A percentile compares a stretch with the other conserved stretches of the same genome.
Evolutionary conservation across 2,888 invertebrate species (phyloP).

Genomic region (Folsomia candida): DNA sequence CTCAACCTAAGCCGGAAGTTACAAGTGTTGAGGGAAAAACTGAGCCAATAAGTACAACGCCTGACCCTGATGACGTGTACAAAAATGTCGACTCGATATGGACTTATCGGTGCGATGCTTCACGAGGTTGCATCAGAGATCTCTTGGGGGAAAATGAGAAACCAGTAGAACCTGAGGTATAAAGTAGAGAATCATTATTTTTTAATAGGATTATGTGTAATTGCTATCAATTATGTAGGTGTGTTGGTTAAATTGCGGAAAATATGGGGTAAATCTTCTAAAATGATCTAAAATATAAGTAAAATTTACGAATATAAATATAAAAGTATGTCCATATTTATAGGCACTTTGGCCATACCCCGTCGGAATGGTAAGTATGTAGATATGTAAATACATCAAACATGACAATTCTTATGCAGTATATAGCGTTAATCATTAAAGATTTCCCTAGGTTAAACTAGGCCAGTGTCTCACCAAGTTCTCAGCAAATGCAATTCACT

Average conservation of each 20-base stretch:
- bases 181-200: too few relatives aligned
- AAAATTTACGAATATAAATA: too few relatives aligned
- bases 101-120: not conserved
- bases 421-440: too few relatives aligned
- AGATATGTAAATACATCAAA: too few relatives aligned
- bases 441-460: slow-evolving; percentile 12
- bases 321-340: too few relatives aligned
- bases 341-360: slow-evolving; percentile 71
- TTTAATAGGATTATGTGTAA: too few relatives aligned
- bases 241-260: slow-evolving; percentile 68
- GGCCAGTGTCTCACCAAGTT: slow-evolving; percentile 16
- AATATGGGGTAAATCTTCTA: too few relatives aligned
- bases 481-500: slow-evolving; percentile 14
- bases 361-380: slow-evolving; percentile 52
- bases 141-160: not conserved
- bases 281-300: too few relatives aligned
- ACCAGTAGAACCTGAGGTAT: not conserved
- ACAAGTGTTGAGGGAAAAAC: not conserved
- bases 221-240: too few relatives aligned
- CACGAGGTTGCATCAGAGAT: not conserved
- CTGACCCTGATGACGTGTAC: not conserved
- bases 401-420: too few relatives aligned
- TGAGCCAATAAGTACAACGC: too few relatives aligned
- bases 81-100: not conserved
- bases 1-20: not conserved